These are phyloP conservation scores for Andricus curvator DNA, from an alignment of 2,888 invertebrate species.

Conservation along the genomic window DNA sequence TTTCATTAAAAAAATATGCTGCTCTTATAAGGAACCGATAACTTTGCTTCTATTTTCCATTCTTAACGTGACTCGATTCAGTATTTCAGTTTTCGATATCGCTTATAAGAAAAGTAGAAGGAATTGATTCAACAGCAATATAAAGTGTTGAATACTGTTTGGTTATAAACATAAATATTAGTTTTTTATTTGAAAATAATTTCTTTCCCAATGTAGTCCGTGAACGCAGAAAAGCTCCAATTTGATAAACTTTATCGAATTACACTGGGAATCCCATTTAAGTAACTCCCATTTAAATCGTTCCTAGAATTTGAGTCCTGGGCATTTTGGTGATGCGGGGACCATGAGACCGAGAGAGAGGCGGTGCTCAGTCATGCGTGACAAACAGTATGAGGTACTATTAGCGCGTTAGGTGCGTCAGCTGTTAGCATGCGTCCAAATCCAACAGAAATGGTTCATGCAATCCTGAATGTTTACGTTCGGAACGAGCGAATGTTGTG, in stretches of 20 bases:
- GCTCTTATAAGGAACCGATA: slow-evolving; percentile 19
- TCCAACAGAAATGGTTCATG: too few relatives aligned
- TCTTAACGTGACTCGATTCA: not conserved
- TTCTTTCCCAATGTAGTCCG: slow-evolving; percentile 17
- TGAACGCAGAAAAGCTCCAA: slow-evolving; percentile 1
- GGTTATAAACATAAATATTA: not conserved
- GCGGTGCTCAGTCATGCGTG: too few relatives aligned
- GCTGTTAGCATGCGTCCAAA: too few relatives aligned
- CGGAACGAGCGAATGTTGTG: too few relatives aligned
- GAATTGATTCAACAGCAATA: slow-evolving; percentile 11
- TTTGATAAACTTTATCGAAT: not conserved
- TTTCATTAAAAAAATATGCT: slow-evolving; percentile 9
- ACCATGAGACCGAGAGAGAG: too few relatives aligned
- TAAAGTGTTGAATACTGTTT: not conserved
- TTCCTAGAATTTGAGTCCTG: too few relatives aligned
- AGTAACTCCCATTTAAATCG: too few relatives aligned
- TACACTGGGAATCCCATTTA: too few relatives aligned
- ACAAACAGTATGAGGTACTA: too few relatives aligned
- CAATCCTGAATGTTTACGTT: too few relatives aligned
- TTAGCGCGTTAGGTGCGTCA: too few relatives aligned
- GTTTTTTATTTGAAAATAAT: not conserved
- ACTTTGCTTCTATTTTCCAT: slow-evolving; percentile 20
- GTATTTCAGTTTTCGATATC: not conserved
- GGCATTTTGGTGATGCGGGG: too few relatives aligned
- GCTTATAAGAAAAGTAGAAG: slow-evolving; percentile 2